phyloP scores from a whole-genome alignment of 2,888 invertebrate genomes.

The Tetanocera ferruginea region DNA sequence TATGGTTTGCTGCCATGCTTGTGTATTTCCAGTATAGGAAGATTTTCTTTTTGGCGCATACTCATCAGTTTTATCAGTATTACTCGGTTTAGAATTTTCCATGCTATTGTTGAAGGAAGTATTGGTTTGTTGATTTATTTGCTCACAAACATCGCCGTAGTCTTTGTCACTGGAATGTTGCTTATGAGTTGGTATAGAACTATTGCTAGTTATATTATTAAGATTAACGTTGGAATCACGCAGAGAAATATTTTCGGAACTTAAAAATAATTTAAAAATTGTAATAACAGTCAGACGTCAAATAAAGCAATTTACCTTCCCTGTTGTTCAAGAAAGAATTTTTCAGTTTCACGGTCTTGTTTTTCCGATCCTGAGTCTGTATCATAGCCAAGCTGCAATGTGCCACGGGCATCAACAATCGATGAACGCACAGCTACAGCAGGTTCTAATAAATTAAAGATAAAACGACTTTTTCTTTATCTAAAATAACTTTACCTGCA shows the following conservation, averaged over 20 bases:
- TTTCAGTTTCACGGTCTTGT: constrained; percentile 75
- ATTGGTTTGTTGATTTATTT: constrained; percentile 6
- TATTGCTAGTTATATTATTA: constrained; percentile 40
- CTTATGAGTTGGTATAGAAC: constrained; percentile 53
- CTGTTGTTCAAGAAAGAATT: constrained; percentile 73
- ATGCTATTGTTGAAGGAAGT: constrained; percentile 27
- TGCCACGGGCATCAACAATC: constrained; percentile 81
- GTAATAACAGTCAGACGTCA: not conserved
- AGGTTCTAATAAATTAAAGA: constrained; percentile 70
- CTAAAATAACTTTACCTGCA: constrained; percentile 42
- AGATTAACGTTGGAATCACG: constrained; percentile 50
- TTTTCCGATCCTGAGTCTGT: constrained; percentile 75
- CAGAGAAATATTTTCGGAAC: constrained; percentile 70
- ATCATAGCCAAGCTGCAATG: constrained; percentile 78
- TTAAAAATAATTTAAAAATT: constrained; percentile 48
- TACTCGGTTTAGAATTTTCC: constrained; percentile 46
- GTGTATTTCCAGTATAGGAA: constrained; percentile 82
- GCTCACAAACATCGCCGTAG: constrained; percentile 67
- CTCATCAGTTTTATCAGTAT: constrained; percentile 69
- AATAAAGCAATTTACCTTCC: constrained; percentile 72
- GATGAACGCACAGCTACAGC: constrained; percentile 81
- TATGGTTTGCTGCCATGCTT: constrained; percentile 87
- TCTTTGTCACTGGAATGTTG: constrained; percentile 74
- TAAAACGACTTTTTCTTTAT: not conserved
- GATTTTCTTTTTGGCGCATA: constrained; percentile 75